A percentile compares a stretch with the other conserved stretches of the same genome.
phyloP scores from a whole-genome alignment of 2,797 vertebrate species.

The Eulemur mongoz region DNA sequence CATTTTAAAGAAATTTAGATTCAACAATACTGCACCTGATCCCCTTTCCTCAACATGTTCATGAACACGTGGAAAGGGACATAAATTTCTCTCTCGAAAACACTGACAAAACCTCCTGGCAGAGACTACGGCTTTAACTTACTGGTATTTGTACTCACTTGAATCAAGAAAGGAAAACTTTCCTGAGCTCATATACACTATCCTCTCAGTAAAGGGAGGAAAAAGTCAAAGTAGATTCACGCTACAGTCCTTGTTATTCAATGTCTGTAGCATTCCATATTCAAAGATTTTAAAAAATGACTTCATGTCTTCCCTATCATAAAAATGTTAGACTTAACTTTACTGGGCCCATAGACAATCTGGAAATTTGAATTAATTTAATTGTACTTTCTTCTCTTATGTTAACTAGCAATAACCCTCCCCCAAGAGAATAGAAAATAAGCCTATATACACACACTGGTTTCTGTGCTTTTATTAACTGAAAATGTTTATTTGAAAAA shows the following conservation, averaged over 20 bases:
- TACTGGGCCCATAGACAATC: slow-evolving; percentile 86
- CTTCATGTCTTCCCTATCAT: slow-evolving; percentile 87
- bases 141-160: slow-evolving; percentile 74
- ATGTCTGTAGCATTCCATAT: slow-evolving; percentile 75
- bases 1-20: slow-evolving; percentile 71
- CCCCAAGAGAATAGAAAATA: slow-evolving; percentile 70
- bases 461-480: slow-evolving; percentile 67
- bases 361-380: slow-evolving; percentile 90
- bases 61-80: slow-evolving; percentile 88
- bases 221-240: slow-evolving; percentile 56
- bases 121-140: slow-evolving; percentile 72
- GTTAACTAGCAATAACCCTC: slow-evolving; percentile 85
- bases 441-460: slow-evolving; percentile 34
- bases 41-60: slow-evolving; percentile 83
- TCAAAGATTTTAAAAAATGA: slow-evolving; percentile 86
- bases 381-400: slow-evolving; percentile 88
- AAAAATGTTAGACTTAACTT: slow-evolving; percentile 85
- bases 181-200: slow-evolving; percentile 79
- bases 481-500: slow-evolving; percentile 60
- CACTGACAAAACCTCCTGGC: slow-evolving; percentile 76
- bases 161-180: slow-evolving; percentile 85
- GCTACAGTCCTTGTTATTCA: slow-evolving; percentile 68
- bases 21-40: slow-evolving; percentile 87
- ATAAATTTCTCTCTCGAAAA: slow-evolving; percentile 85
- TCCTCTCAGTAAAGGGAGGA: background rate